These are phyloP conservation scores for Thinocorus orbignyianus DNA, from an alignment of 2,113 vertebrate genomes.

Conservation along the genomic window DNA sequence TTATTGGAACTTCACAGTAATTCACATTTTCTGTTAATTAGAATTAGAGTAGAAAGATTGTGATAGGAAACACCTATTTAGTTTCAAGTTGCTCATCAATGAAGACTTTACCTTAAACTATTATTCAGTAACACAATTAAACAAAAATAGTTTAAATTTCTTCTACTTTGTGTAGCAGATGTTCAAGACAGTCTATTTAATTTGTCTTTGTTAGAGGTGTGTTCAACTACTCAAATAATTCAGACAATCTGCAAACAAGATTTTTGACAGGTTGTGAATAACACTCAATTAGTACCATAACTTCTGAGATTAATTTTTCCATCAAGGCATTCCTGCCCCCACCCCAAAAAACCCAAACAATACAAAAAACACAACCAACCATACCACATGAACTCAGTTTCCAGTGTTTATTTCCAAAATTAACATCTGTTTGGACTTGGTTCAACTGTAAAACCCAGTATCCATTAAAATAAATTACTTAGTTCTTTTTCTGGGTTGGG, in stretches of 20 bases:
- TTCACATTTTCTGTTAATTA: not conserved
- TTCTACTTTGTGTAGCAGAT: slow-evolving; percentile 38
- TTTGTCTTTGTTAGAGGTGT: slow-evolving; percentile 59
- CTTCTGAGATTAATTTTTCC: slow-evolving; percentile 45
- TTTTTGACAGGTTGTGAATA: slow-evolving; percentile 65
- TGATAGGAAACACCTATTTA: not conserved
- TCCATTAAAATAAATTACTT: not conserved
- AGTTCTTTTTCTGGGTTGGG: not conserved
- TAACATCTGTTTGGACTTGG: slow-evolving; percentile 25
- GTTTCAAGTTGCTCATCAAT: not conserved
- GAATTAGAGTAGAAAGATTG: not conserved
- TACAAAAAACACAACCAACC: not conserved
- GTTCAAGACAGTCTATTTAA: slow-evolving; percentile 44
- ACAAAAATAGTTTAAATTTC: not conserved
- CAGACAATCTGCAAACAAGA: slow-evolving; percentile 67
- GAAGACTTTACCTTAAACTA: slow-evolving; percentile 2
- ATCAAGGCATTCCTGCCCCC: not conserved
- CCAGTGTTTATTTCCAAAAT: slow-evolving; percentile 13
- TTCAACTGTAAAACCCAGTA: not conserved
- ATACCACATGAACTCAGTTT: not conserved
- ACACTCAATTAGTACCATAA: slow-evolving; percentile 49
- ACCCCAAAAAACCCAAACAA: too few relatives aligned
- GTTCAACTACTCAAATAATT: slow-evolving; percentile 56
- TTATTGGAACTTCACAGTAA: not conserved
- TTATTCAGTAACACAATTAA: not conserved